Evolutionary conservation across 2,888 invertebrate species (phyloP).

Genomic region (Cheilosia scutellata): DNA sequence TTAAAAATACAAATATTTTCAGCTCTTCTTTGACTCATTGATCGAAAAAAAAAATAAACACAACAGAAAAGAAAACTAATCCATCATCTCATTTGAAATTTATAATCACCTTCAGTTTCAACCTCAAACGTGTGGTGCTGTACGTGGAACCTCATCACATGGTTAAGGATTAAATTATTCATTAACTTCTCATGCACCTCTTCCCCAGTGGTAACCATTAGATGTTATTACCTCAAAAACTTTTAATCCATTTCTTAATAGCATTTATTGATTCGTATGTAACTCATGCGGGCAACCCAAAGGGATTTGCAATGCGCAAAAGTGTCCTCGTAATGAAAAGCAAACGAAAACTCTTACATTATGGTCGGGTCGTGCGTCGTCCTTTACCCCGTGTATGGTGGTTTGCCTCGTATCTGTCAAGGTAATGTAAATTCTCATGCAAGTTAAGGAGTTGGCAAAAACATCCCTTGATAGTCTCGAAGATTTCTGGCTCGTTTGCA

Average conservation of each 20-base stretch:
- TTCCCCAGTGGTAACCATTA: not conserved
- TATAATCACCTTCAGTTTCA: not conserved
- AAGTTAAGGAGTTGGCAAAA: constrained; percentile 54
- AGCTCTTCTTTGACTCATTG: not conserved
- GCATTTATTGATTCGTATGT: constrained; percentile 41
- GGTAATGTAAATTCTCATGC: constrained; percentile 51
- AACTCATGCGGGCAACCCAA: not conserved
- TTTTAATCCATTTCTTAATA: not conserved
- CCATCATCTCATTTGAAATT: not conserved
- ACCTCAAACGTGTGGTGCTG: not conserved
- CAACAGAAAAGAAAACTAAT: not conserved
- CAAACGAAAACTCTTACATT: constrained; percentile 3
- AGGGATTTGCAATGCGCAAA: constrained; percentile 13
- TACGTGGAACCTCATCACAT: not conserved
- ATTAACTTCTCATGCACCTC: not conserved
- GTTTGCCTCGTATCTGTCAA: constrained; percentile 45
- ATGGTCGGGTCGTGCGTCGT: not conserved
- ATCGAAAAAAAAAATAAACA: not conserved
- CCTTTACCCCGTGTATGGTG: not conserved
- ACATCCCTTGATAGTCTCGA: constrained; percentile 39
- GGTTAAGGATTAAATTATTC: constrained; percentile 1
- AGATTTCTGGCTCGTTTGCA: constrained; percentile 46
- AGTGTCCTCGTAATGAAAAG: constrained; percentile 9
- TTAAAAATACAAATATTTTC: not conserved
- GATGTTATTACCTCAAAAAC: constrained; percentile 6